A percentile compares a stretch with the other conserved stretches of the same genome.
Conservation (phyloP, 2,113 vertebrate species). For the Columba livia region DNA sequence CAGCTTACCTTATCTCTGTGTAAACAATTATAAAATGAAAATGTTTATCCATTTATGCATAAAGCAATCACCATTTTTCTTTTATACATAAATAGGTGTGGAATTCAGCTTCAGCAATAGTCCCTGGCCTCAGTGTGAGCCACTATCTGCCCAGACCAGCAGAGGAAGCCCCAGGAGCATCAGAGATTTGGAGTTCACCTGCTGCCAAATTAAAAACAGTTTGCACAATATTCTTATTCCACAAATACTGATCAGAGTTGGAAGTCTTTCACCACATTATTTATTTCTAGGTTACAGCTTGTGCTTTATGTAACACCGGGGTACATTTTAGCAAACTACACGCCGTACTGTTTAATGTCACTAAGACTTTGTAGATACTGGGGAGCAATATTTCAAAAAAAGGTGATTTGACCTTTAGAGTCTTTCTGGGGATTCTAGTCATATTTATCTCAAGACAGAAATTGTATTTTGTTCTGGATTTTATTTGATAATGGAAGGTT, state of each 20-base stretch:
- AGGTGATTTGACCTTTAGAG: slow-evolving; percentile 37
- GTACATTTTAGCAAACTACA: not conserved
- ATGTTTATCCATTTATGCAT: slow-evolving; percentile 21
- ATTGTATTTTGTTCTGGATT: slow-evolving; percentile 29
- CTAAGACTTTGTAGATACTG: not conserved
- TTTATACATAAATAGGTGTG: not conserved
- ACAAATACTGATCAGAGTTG: not conserved
- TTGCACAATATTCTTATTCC: not conserved
- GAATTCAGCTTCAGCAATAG: not conserved
- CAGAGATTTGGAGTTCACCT: not conserved
- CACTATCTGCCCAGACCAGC: not conserved
- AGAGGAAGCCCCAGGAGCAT: not conserved
- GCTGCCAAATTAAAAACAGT: not conserved
- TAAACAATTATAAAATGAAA: slow-evolving; percentile 27
- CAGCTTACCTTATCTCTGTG: not conserved
- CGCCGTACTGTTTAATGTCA: slow-evolving; percentile 28
- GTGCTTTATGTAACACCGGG: not conserved
- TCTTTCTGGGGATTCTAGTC: slow-evolving; percentile 34
- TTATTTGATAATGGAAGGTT: slow-evolving; percentile 50
- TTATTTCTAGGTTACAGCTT: not conserved
- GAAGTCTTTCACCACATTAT: not conserved
- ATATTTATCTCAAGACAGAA: slow-evolving; percentile 28
- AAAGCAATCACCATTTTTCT: not conserved
- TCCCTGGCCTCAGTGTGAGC: not conserved
- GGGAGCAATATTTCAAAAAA: slow-evolving; percentile 34